Conservation (phyloP, 1,140 invertebrate species). For the Aphis gossypii region DNA sequence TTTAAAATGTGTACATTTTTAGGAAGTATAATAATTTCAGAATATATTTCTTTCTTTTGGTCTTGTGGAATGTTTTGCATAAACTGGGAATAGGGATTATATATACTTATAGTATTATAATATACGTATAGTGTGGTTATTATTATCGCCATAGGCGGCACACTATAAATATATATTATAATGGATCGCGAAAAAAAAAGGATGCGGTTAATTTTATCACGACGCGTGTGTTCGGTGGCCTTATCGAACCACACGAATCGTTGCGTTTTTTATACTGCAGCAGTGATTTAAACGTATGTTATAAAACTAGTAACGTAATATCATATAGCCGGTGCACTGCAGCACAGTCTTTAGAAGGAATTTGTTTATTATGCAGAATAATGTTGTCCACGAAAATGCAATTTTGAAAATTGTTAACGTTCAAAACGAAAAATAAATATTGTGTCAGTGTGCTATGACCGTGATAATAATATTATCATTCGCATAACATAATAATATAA, state of each 20-base stretch:
- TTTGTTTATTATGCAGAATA: not conserved
- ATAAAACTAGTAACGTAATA: not conserved
- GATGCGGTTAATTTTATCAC: constrained; percentile 8
- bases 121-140: not conserved
- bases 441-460: not conserved
- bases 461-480: not conserved
- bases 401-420: not conserved
- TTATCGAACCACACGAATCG: not conserved
- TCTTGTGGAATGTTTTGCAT: not conserved
- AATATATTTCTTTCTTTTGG: not conserved
- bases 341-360: not conserved
- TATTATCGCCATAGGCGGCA: not conserved
- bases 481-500: not conserved
- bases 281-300: not conserved
- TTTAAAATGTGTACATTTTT: not conserved
- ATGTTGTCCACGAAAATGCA: not conserved
- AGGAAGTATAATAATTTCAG: not conserved
- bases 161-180: not conserved
- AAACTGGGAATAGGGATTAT: not conserved
- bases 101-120: not conserved
- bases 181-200: not conserved
- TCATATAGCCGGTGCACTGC: not conserved
- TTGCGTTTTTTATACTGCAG: not conserved
- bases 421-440: not conserved
- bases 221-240: not conserved